phyloP scores from a whole-genome alignment of 2,797 vertebrate species.

The Micropoecilia bifurca region DNA sequence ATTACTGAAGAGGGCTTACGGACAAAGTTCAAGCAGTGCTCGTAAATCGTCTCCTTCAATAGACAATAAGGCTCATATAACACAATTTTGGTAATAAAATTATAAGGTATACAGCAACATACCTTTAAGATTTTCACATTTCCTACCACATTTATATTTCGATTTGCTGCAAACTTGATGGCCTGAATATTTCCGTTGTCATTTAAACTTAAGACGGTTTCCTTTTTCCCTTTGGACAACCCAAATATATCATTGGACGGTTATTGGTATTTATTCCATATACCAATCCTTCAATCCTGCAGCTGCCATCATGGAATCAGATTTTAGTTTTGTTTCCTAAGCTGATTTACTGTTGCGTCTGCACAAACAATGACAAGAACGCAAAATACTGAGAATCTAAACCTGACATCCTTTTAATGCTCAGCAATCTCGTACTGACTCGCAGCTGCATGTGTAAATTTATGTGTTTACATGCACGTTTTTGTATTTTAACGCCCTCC shows the following conservation, averaged over 20 bases:
- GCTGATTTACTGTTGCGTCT: neutral
- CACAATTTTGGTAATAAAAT: neutral
- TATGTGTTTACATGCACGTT: neutral
- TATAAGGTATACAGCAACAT: neutral
- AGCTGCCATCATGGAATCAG: neutral
- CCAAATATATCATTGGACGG: neutral
- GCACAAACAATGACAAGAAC: neutral
- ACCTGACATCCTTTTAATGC: neutral
- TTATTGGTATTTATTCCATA: neutral
- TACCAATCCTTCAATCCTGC: constrained; percentile 6
- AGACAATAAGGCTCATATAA: neutral
- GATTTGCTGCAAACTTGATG: neutral
- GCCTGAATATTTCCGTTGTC: neutral
- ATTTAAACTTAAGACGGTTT: neutral
- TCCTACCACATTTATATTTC: neutral
- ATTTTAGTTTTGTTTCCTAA: neutral
- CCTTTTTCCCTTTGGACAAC: neutral
- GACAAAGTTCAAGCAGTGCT: neutral
- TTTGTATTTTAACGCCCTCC: constrained; percentile 24
- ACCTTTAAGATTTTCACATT: neutral
- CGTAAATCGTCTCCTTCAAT: neutral
- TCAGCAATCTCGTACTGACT: too few species aligned
- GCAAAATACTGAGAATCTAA: neutral
- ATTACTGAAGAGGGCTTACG: neutral
- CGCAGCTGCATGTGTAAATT: neutral